Evolutionary conservation across 2,888 invertebrate genomes (phyloP), one percentile per base, ranked within the genome.

Genomic region (Cryptocephalus moraei): DNA sequence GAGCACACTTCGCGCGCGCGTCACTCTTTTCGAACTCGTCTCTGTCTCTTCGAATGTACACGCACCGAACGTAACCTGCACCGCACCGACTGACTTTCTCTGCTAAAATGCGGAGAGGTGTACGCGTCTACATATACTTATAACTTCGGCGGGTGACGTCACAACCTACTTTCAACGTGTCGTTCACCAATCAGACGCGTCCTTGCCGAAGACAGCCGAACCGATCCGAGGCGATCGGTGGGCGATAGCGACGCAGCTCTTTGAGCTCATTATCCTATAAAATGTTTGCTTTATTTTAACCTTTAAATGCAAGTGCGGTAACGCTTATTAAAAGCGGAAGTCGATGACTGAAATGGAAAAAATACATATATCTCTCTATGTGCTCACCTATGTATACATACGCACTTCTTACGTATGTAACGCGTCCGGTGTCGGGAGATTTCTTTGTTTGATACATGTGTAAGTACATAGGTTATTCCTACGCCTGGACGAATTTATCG

Each of bases 151-250:
- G 33, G 41, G 59, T 74, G 74, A 75, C 74, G 75, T 75, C 75
- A 75, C 74, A 73, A 73, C 74, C 74, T 75, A 75, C 73, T 75
- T 74, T 71, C 70, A 67, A 70, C 69, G 68, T 68, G 68, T 68
- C 66, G 65, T 63, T 62, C 61, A 63, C 70, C 70, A 70, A 71
- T 71, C 66, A 69, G 62, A 53, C 56, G 61, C 69, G 70, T 59
- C 70, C 71, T 70, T 70, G 68, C 65, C 67, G 68, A 61, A 51
- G 40, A 61, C 55, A 56, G 56, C 57, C 62, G 57, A 53, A 54
- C 52, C 32, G 12, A 43, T 43, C 43, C 40, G 10, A 12, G 8
- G 12, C n/a, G 4, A 45, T 40, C 59, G 61, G 62, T 66, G 61
- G 60, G 60, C 66, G 63, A 64, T 65, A 65, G 53, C 56, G 57